Conservation (phyloP, 1,140 invertebrate species). For the Sminthurinus signatus region DNA sequence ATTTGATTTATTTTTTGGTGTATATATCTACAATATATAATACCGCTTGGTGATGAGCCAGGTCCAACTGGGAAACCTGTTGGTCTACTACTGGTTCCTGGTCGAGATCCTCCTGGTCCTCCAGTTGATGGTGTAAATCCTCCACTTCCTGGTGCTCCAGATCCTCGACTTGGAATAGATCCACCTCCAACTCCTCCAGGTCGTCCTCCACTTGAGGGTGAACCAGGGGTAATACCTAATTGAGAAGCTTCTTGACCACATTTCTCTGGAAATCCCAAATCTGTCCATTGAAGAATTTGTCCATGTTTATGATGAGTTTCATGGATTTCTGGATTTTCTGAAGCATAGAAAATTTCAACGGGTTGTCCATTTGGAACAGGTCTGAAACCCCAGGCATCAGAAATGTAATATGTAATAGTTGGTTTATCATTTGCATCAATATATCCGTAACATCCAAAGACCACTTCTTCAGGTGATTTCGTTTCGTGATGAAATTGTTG, state of each 20-base stretch:
- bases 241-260: constrained; percentile 47
- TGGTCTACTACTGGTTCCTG: no score
- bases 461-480: constrained; percentile 62
- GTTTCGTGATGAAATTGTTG: constrained; percentile 73
- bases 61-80: no score
- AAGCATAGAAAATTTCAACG: constrained; percentile 59
- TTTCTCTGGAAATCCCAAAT: constrained; percentile 56
- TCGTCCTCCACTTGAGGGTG: not conserved
- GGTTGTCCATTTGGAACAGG: constrained; percentile 60
- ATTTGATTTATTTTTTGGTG: no score
- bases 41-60: no score
- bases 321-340: constrained; percentile 40
- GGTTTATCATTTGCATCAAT: constrained; percentile 58
- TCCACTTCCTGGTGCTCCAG: not conserved
- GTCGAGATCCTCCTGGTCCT: no score
- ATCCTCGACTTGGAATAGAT: not conserved
- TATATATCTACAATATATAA: no score
- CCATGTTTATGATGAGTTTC: constrained; percentile 46
- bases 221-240: no score
- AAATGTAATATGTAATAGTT: constrained; percentile 64
- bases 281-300: constrained; percentile 53
- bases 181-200: constrained; percentile 20
- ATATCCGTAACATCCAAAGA: constrained; percentile 71
- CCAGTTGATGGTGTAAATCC: not conserved
- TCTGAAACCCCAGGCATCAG: constrained; percentile 68